Evolutionary conservation across 2,113 vertebrate species (phyloP), one percentile per base, ranked within the genome.

Genomic region (Carassius gibelio): DNA sequence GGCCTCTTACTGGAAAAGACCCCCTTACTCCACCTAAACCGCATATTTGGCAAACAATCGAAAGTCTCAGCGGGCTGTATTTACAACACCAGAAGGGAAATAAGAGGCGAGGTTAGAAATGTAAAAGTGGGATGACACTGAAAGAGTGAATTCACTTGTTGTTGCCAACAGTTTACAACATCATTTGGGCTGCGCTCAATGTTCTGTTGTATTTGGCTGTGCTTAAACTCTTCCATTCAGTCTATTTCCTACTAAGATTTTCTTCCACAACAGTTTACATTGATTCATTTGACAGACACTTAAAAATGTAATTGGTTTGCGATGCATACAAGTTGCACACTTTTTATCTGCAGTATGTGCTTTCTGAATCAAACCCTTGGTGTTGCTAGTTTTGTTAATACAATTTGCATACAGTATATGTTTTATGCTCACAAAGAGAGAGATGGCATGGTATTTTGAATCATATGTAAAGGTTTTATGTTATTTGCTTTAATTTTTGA

Each of bases 1-100:
- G 52, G 19, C 34, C 82, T 38, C 55, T 90, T 90, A 87, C 88
- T 81, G 88, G 89, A 90, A 89, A 88, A 79, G 86, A 52, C 76
- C 68, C 45, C 52, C 66, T 42, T 45, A 62, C 86, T 88, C 89
- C 86, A 76, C 85, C 84, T 69, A 85, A 11, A 55, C 68, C 79
- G 74, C 88, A 59, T 82, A 69, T 72, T 82, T 80, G 38, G 84
- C 69, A 85, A 87, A 89, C 84, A 87, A 86, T 81, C 68, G 57
- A 50, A 10, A 23, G 50, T 52, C 77, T 81, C 30, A 45, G 26
- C 23, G 7, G 72, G 19, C 34, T 83, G 45, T 66, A 34, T 75
- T 81, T 64, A 80, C 59, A 79, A 62, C 45, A 5, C 19, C 14
- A 7, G 57, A 14, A 17, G 57, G 19, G 76, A 86, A 83, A 84